phyloP scores from a whole-genome alignment of 2,113 vertebrate genomes.

The Pollachius pollachius region DNA sequence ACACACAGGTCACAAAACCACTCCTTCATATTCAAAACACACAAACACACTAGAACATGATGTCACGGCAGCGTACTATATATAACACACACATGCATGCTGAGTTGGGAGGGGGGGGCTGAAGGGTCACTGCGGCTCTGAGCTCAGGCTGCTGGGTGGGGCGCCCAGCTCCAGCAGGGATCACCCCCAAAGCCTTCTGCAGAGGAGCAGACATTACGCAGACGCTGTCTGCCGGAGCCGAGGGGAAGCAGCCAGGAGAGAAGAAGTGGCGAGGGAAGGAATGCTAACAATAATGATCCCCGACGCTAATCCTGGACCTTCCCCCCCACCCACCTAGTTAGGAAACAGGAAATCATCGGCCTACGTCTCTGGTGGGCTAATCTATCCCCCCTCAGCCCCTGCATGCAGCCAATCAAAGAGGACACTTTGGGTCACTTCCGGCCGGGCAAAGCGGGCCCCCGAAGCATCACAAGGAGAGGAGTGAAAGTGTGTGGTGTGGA shows the following conservation, averaged over 20 bases:
- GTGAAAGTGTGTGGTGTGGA: slow-evolving; percentile 8
- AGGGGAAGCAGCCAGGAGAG: slow-evolving; percentile 23
- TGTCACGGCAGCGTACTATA: not conserved
- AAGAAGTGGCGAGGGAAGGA: slow-evolving; percentile 41
- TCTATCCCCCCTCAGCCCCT: slow-evolving; percentile 24
- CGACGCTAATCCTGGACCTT: slow-evolving; percentile 71
- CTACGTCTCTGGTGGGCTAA: slow-evolving; percentile 34
- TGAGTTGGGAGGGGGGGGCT: not conserved
- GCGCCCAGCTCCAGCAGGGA: slow-evolving; percentile 55
- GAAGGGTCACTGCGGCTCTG: slow-evolving; percentile 17
- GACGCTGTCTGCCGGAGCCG: slow-evolving; percentile 42
- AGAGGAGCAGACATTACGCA: slow-evolving; percentile 52
- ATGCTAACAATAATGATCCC: slow-evolving; percentile 71
- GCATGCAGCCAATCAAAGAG: slow-evolving; percentile 48
- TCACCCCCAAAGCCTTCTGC: slow-evolving; percentile 47
- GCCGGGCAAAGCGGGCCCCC: slow-evolving; percentile 32
- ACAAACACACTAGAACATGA: not conserved
- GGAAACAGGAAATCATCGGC: slow-evolving; percentile 60
- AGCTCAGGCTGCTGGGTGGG: slow-evolving; percentile 55
- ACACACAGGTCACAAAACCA: not conserved
- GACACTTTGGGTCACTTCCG: slow-evolving; percentile 47
- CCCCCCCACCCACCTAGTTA: slow-evolving; percentile 33
- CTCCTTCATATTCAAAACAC: not conserved
- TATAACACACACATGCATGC: not conserved
- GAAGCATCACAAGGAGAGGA: slow-evolving; percentile 37